Conservation (phyloP, 2,113 vertebrate genomes). For the Syrmaticus mikado region DNA sequence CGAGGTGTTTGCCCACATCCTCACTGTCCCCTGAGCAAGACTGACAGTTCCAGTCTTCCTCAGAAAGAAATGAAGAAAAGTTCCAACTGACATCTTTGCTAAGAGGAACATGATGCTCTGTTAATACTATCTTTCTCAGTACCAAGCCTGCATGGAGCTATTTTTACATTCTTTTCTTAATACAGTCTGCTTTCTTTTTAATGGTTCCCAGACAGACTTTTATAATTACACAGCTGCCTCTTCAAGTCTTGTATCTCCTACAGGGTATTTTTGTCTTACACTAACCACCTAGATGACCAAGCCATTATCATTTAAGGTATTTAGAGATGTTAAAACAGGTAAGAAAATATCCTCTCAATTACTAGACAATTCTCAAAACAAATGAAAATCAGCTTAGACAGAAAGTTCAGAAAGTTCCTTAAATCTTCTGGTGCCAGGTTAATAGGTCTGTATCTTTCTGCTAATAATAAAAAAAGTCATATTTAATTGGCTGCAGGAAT, state of each 20-base stretch:
- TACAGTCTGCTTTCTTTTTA: background rate
- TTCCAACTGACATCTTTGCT: background rate
- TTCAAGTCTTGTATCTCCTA: background rate
- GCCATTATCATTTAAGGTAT: background rate
- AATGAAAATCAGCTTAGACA: background rate
- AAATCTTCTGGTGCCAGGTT: background rate
- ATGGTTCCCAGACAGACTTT: background rate
- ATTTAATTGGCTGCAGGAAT: background rate
- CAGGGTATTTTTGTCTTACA: background rate
- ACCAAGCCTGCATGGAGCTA: fast-evolving
- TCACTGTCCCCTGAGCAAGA: background rate
- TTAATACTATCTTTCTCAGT: background rate
- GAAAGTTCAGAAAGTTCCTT: background rate
- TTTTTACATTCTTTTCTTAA: background rate
- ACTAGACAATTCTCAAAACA: background rate
- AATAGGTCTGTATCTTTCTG: background rate
- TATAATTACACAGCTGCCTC: background rate
- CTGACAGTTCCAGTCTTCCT: background rate
- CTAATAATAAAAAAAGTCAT: slow-evolving; percentile 11
- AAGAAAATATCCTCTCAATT: background rate
- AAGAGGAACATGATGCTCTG: background rate
- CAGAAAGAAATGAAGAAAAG: background rate
- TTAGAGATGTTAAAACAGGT: background rate
- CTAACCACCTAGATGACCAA: background rate
- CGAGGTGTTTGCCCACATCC: background rate